Conservation (phyloP, 1,140 invertebrate genomes). For the Panagrolaimus sp. region DNA sequence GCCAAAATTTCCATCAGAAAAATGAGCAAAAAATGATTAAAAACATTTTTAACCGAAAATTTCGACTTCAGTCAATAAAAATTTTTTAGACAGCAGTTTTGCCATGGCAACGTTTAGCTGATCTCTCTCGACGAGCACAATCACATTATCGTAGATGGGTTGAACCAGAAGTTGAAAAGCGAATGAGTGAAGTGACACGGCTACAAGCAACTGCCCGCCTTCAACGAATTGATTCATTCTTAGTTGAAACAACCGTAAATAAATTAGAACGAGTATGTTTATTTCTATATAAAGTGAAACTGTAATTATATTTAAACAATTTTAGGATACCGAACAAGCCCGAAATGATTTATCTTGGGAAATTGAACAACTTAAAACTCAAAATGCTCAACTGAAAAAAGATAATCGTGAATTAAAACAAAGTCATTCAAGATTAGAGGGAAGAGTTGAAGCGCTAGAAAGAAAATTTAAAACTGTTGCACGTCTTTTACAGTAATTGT, state of each 20-base stretch:
- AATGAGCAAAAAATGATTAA: too few relatives aligned
- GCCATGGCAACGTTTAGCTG: constrained; percentile 44
- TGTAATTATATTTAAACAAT: not conserved
- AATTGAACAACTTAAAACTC: constrained; percentile 52
- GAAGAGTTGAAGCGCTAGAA: constrained; percentile 48
- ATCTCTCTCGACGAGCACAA: constrained; percentile 44
- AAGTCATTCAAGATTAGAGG: constrained; percentile 44
- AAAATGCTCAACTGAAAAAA: constrained; percentile 52
- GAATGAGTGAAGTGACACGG: constrained; percentile 53
- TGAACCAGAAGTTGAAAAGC: constrained; percentile 52
- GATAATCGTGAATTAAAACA: constrained; percentile 53
- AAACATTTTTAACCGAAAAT: too few relatives aligned
- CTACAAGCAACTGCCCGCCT: constrained; percentile 53
- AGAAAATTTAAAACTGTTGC: constrained; percentile 56
- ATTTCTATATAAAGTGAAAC: not conserved
- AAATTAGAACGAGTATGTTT: constrained; percentile 45
- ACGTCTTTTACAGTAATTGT: constrained; percentile 44
- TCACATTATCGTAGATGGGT: constrained; percentile 45
- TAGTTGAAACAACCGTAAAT: constrained; percentile 46
- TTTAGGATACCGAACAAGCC: constrained; percentile 33
- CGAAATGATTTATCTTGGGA: constrained; percentile 53
- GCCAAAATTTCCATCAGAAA: too few relatives aligned
- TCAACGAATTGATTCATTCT: constrained; percentile 51
- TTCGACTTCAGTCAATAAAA: too few relatives aligned
- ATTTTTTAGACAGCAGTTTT: constrained; percentile 22